Conservation (phyloP, 1,140 invertebrate genomes). For the Drosophila navojoa region DNA sequence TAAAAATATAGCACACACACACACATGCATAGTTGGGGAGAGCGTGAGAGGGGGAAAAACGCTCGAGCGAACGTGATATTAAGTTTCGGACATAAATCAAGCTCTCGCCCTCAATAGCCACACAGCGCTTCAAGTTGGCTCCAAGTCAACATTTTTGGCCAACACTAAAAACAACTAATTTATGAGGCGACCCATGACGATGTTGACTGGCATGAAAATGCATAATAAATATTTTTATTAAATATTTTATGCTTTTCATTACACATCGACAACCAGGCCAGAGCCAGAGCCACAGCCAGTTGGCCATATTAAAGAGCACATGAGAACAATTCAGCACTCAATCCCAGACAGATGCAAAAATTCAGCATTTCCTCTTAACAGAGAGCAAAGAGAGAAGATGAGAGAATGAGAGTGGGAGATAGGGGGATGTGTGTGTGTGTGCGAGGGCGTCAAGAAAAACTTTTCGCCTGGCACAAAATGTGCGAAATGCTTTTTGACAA, state of each 20-base stretch:
- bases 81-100: slow-evolving; percentile 79
- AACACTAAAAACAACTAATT: slow-evolving; percentile 80
- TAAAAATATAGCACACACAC: slow-evolving; percentile 72
- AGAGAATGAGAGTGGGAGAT: neutral
- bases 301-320: slow-evolving; percentile 69
- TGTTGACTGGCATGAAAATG: slow-evolving; percentile 55
- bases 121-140: slow-evolving; percentile 31
- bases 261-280: slow-evolving; percentile 62
- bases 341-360: slow-evolving; percentile 46
- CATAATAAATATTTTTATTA: slow-evolving; percentile 79
- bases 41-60: slow-evolving; percentile 41
- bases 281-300: slow-evolving; percentile 13
- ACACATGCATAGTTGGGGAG: neutral
- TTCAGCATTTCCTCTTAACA: slow-evolving; percentile 12
- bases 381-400: neutral
- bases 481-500: slow-evolving; percentile 81
- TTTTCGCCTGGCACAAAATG: slow-evolving; percentile 59
- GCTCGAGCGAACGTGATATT: slow-evolving; percentile 76
- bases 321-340: slow-evolving; percentile 55
- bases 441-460: slow-evolving; percentile 8
- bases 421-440: neutral
- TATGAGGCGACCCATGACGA: slow-evolving; percentile 55
- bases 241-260: slow-evolving; percentile 81
- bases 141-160: slow-evolving; percentile 58
- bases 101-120: slow-evolving; percentile 64